Conservation (phyloP, 2,797 vertebrate species). For the Enteromius thamalakanensis region DNA sequence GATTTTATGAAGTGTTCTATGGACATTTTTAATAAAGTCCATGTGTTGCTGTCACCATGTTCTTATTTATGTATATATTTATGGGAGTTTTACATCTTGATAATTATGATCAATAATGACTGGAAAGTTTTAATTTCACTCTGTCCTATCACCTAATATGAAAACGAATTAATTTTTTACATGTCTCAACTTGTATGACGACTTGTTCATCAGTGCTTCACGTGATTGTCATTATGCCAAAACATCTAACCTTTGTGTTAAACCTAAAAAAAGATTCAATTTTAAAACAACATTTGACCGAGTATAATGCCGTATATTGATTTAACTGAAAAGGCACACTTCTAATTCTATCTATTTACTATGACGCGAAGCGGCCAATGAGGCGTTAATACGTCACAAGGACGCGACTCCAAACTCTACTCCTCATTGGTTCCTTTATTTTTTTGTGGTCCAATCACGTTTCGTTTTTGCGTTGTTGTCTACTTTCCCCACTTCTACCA, state of each 20-base stretch:
- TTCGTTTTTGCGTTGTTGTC: slow-evolving; percentile 10
- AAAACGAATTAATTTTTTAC: neutral
- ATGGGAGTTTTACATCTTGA: too few species aligned
- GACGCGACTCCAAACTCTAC: slow-evolving; percentile 22
- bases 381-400: slow-evolving; percentile 18
- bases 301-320: neutral
- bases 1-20: slow-evolving; percentile 86
- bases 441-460: slow-evolving; percentile 37
- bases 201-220: neutral
- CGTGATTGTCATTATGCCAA: neutral
- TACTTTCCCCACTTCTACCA: neutral
- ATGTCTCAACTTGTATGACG: neutral
- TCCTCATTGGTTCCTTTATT: slow-evolving; percentile 36
- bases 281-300: neutral
- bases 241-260: neutral
- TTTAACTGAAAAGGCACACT: neutral
- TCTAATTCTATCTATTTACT: neutral
- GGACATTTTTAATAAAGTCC: slow-evolving; percentile 85
- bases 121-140: neutral
- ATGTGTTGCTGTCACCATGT: slow-evolving; percentile 62
- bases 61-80: neutral
- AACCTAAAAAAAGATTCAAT: neutral
- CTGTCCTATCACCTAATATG: neutral
- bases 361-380: neutral
- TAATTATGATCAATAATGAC: neutral